Percentiles rank a stretch among this genome's conserved stretches.
These are phyloP conservation scores for Schizopygopsis malacanthus DNA, from an alignment of 2,797 vertebrate genomes.

Conservation along the genomic window DNA sequence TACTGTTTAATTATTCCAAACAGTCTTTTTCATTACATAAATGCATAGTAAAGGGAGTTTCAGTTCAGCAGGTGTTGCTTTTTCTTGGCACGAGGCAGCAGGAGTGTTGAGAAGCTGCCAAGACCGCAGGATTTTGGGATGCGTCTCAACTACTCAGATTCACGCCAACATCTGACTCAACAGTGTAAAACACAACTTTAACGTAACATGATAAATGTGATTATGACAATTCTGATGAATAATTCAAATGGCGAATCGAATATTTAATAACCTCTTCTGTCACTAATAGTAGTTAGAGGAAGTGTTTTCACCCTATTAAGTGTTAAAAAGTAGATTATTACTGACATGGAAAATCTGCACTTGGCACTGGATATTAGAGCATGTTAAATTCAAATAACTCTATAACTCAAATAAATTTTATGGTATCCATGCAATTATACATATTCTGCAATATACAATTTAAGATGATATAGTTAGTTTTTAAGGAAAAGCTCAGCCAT, in stretches of 20 bases:
- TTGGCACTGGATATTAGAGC: background rate
- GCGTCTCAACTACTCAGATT: background rate
- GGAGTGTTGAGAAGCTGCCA: constrained; percentile 35
- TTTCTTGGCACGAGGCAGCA: constrained; percentile 29
- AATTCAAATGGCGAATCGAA: constrained; percentile 25
- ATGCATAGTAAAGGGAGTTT: constrained; percentile 39
- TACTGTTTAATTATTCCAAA: background rate
- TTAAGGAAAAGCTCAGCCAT: background rate
- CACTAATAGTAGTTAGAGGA: background rate
- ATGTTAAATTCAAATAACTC: background rate
- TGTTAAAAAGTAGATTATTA: background rate
- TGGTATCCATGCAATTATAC: background rate
- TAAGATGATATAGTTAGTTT: background rate
- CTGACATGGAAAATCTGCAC: background rate
- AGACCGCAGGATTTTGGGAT: constrained; percentile 16
- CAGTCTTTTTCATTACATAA: constrained; percentile 11
- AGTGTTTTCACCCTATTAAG: background rate
- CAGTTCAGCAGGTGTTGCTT: constrained; percentile 47
- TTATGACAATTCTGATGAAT: constrained; percentile 40
- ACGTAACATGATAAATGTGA: constrained; percentile 29
- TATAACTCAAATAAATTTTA: background rate
- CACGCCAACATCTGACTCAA: constrained; percentile 16
- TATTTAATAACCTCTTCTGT: constrained; percentile 13
- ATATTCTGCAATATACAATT: background rate
- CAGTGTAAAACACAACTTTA: constrained; percentile 7